phyloP scores from a whole-genome alignment of 2,797 vertebrate genomes.

The Gambelia wislizenii region DNA sequence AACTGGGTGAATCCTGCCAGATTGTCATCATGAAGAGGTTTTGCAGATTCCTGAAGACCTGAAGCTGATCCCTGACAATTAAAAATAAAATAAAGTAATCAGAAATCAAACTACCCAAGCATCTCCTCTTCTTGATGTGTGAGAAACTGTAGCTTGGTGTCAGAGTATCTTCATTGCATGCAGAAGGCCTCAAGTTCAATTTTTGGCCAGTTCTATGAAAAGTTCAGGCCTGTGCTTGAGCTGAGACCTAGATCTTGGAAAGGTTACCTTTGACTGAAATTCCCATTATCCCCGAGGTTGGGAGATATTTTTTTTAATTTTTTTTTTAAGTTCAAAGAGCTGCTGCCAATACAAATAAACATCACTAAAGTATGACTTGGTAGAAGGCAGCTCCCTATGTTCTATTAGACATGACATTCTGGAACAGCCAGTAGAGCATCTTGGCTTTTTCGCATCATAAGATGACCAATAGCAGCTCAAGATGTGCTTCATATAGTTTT shows the following conservation, averaged over 20 bases:
- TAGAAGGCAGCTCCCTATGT: neutral
- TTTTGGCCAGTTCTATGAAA: neutral
- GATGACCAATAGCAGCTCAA: neutral
- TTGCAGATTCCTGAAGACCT: neutral
- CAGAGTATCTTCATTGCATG: neutral
- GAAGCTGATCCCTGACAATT: neutral
- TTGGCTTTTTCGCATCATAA: neutral
- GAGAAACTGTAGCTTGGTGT: neutral
- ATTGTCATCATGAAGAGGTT: neutral
- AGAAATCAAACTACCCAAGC: neutral
- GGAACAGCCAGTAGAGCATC: neutral
- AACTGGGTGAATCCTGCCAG: slow-evolving; percentile 10
- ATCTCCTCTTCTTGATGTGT: no score
- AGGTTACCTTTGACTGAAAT: neutral
- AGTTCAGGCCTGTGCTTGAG: no score
- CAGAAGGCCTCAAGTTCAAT: neutral
- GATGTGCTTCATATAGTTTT: no score
- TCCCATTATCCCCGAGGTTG: no score
- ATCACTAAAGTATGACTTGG: neutral
- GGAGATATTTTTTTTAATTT: no score
- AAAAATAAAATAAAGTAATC: neutral
- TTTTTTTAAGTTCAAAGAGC: no score
- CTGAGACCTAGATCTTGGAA: neutral
- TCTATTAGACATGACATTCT: neutral
- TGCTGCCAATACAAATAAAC: no score